Evolutionary conservation across 1,140 invertebrate species (phyloP), one percentile per base, ranked within the genome.

Genomic region (Nasonia vitripennis): DNA sequence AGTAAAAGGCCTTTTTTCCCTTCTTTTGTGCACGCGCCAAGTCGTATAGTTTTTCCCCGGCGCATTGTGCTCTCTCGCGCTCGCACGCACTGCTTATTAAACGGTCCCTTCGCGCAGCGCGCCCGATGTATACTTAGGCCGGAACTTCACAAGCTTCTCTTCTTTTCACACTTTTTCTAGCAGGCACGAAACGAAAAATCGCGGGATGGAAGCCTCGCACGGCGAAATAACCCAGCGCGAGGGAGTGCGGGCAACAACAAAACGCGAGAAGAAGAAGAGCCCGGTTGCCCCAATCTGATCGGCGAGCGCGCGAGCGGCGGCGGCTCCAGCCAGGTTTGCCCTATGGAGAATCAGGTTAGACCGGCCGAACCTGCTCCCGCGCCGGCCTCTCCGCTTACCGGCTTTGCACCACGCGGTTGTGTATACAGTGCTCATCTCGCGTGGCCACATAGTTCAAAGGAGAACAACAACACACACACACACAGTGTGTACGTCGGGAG

Each of bases 281-380:
- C 81, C 80, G 67, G 55, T 51, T 81, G 68, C 68, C 62, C 79
- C 91, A 91, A 91, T 92, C 90, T 91, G 91, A 91, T 90, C 87
- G 85, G 86, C 87, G 84, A 87, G 74, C 0, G 70, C 10, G 10
- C 4, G 3, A 34, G 41, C 74, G 34, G 73, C 67, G 86, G 86
- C 86, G 77, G 62, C 68, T 37, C 41, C 20, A 34, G 55, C 70
- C 84, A 85, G 84, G 84, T 82, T 86, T 70, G 80, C 80, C 84
- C 84, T 86, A 82, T 86, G 37, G 79, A 82, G 92, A 93, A 93
- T 93, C 93, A 93, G 93, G 93, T 93, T 93, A 93, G 92, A 93
- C 93, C 93, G 93, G 93, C 93, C 91, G 92, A 93, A 93, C 93
- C 92, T 93, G 93, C 92, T 93, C 89, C 89, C 88, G 87, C 88